Conservation (phyloP, 1,140 invertebrate species). For the Zaprionus ghesquierei region DNA sequence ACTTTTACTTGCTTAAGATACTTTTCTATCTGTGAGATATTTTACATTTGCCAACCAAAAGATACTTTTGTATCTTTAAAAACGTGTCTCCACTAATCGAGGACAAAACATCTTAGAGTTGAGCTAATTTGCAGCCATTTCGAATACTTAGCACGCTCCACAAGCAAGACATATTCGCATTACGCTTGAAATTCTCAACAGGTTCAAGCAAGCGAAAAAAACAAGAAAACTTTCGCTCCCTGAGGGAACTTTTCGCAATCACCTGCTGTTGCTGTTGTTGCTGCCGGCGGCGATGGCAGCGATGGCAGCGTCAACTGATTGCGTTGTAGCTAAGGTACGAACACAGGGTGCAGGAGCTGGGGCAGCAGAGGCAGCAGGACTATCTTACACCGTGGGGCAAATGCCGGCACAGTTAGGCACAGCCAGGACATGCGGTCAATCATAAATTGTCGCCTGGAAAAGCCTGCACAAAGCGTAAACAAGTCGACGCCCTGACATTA, state of each 20-base stretch:
- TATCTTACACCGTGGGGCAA: not conserved
- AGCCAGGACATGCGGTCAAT: conserved; percentile 62
- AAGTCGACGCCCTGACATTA: conserved; percentile 74
- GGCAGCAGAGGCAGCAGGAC: not conserved
- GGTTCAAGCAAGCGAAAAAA: conserved; percentile 6
- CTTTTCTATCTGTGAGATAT: not conserved
- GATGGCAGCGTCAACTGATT: not conserved
- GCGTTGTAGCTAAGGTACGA: not conserved
- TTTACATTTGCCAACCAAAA: too few relatives aligned
- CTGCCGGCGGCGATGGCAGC: not conserved
- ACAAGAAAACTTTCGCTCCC: not conserved
- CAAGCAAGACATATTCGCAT: conserved; percentile 9
- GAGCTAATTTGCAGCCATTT: too few relatives aligned
- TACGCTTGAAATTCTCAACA: conserved; percentile 19
- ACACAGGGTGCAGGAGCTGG: not conserved
- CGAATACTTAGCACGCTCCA: not conserved
- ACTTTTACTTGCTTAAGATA: not conserved
- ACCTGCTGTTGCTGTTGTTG: not conserved
- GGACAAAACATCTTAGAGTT: not conserved
- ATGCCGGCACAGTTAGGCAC: not conserved
- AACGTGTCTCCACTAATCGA: not conserved
- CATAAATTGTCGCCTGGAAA: conserved; percentile 66
- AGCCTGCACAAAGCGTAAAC: conserved; percentile 73
- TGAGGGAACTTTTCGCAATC: not conserved
- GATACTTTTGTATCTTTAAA: not conserved